Base-by-base conservation (phyloP, 1,140 invertebrate genomes). In the Drosophila repleta region DNA sequence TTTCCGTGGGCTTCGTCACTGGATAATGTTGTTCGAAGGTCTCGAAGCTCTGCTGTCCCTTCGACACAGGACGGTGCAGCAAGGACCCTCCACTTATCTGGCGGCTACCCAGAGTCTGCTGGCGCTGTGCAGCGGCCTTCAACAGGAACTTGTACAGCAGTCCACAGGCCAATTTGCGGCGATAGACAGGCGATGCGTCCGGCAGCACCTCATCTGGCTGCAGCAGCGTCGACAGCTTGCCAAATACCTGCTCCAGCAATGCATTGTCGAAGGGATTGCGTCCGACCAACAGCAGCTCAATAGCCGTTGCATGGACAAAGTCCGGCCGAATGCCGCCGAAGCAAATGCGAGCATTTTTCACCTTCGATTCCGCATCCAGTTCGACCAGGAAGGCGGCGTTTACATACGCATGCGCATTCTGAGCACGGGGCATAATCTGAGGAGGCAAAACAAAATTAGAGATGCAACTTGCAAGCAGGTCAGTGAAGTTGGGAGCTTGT, bases 341-440 rank as follows among this genome's bases (percentile, higher is more conserved):
- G 7, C 95, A 93, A 55, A 94, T 92, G 4, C 89, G 68, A 0
- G 83, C 60, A 1, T 37, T 68, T 46, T 79, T 77, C 4, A 92
- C 89, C 13, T 51, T 68, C 8, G 57, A 56, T 0, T 58, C 52
- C 0, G 48, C 11, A 20, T 94, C 92, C 1, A 96, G 62, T 91
- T 95, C 93, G 29, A 96, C 93, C 0, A 95, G 92, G 85, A 98
- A 97, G 6, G 95, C 96, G 11, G 96, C 96, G 89, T 97, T 97
- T 0, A 98, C 95, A 75, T 96, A 94, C 0, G 96, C 96, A 84
- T 97, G 96, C 0, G 96, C 94, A 91, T 97, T 97, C 93, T 96
- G 96, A 4, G 94, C 94, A 69, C 96, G 93, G 0, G 95, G 94
- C 94, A 96, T 96, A 66, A 97, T 95, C 95, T 96, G 69, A 29